These are phyloP conservation scores for Megathymus violae DNA, from an alignment of 1,140 invertebrate genomes.

Conservation along the genomic window DNA sequence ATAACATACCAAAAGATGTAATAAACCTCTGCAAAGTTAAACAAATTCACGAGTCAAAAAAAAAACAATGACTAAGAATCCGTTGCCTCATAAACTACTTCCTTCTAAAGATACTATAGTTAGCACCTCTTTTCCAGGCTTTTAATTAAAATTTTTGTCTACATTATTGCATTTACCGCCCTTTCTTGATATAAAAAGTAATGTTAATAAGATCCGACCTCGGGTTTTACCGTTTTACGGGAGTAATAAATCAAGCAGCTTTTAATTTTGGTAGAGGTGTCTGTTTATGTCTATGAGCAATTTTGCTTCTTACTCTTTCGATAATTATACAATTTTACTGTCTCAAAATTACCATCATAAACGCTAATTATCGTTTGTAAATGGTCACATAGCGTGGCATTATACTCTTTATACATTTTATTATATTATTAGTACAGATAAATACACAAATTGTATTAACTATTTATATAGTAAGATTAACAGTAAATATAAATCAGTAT, in stretches of 20 bases:
- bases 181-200: conserved; percentile 76
- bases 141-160: conserved; percentile 80
- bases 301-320: conserved; percentile 45
- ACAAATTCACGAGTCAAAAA: too few species aligned
- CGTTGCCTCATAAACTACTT: conserved; percentile 22
- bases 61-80: neutral
- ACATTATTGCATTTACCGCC: conserved; percentile 75
- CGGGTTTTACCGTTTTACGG: conserved; percentile 70
- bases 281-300: conserved; percentile 66
- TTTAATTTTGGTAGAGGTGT: conserved; percentile 77
- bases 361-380: too few species aligned
- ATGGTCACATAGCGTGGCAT: too few species aligned
- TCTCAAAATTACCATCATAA: too few species aligned
- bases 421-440: too few species aligned
- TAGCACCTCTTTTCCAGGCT: conserved; percentile 61
- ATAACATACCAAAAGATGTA: too few species aligned
- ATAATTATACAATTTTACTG: neutral
- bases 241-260: conserved; percentile 74
- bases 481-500: too few species aligned
- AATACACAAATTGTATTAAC: too few species aligned
- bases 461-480: too few species aligned
- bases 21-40: too few species aligned
- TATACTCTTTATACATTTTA: too few species aligned
- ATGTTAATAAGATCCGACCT: conserved; percentile 77
- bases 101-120: conserved; percentile 50